Evolutionary conservation across 2,797 vertebrate genomes (phyloP).

Genomic region (Thaleichthys pacificus): DNA sequence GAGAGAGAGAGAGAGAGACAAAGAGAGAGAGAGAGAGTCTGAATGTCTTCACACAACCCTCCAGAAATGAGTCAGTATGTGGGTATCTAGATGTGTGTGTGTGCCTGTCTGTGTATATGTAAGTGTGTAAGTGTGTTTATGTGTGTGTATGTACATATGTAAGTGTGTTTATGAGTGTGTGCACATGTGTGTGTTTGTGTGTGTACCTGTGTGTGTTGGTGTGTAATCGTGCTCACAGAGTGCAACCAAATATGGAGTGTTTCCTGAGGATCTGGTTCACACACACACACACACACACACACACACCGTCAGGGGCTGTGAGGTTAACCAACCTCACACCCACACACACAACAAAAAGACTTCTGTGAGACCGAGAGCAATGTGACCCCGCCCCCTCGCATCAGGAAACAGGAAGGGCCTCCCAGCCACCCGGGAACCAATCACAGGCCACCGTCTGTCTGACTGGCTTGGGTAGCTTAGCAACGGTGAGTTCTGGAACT

Average conservation of each 20-base stretch:
- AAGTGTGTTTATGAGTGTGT: slow-evolving; percentile 9
- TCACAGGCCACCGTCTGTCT: slow-evolving; percentile 34
- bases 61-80: too few species aligned
- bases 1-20: too few species aligned
- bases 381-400: not conserved
- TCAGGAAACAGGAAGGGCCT: slow-evolving; percentile 77
- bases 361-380: slow-evolving; percentile 34
- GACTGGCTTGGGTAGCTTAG: not conserved
- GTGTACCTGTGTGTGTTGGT: slow-evolving; percentile 4
- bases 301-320: too few species aligned
- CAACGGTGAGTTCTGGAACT: too few species aligned
- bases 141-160: slow-evolving; percentile 4
- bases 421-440: slow-evolving; percentile 66
- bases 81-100: slow-evolving; percentile 4
- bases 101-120: slow-evolving; percentile 17
- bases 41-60: too few species aligned
- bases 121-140: not conserved
- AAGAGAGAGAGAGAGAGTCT: slow-evolving; percentile 24
- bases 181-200: slow-evolving; percentile 9
- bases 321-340: too few species aligned
- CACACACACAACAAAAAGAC: slow-evolving; percentile 35
- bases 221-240: not conserved
- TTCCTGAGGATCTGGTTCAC: slow-evolving; percentile 41
- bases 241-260: slow-evolving; percentile 63
- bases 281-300: too few species aligned